These are phyloP conservation scores for Grapholita molesta DNA, from an alignment of 1,140 invertebrate species.

Conservation along the genomic window DNA sequence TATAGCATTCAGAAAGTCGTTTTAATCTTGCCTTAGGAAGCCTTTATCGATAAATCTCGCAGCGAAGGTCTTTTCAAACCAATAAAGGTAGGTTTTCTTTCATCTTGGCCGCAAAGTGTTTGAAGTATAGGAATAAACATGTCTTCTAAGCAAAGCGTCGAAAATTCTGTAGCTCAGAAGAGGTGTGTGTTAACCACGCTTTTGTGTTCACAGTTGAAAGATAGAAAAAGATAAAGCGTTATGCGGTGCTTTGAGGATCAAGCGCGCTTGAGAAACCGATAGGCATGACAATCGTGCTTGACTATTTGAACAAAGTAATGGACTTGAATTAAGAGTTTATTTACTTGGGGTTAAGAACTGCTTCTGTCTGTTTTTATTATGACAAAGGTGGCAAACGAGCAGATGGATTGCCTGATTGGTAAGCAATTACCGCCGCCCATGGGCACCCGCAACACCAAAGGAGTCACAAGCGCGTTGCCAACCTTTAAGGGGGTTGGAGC, in stretches of 20 bases:
- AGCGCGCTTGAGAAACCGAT: too few species aligned
- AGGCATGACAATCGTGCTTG: too few species aligned
- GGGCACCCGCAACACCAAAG: too few species aligned
- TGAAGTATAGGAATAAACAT: not conserved
- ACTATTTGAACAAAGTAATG: too few species aligned
- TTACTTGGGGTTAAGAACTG: too few species aligned
- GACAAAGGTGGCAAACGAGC: not conserved
- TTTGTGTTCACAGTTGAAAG: not conserved
- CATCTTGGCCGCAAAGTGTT: not conserved
- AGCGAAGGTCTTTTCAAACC: not conserved
- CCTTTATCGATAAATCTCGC: not conserved
- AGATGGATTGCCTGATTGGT: too few species aligned
- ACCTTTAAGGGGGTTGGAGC: too few species aligned
- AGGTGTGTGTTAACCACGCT: not conserved
- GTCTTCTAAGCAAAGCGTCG: not conserved
- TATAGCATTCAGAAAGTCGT: not conserved
- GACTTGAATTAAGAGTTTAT: too few species aligned
- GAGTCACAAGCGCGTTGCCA: too few species aligned
- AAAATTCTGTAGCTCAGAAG: not conserved
- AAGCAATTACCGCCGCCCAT: too few species aligned
- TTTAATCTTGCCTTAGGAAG: not conserved
- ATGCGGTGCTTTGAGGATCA: too few species aligned
- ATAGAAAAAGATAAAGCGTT: not conserved
- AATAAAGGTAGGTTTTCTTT: conserved; percentile 17
- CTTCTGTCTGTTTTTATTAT: not conserved